Evolutionary conservation across 2,888 invertebrate species (phyloP).

Genomic region (Nemotelus nigrinus): DNA sequence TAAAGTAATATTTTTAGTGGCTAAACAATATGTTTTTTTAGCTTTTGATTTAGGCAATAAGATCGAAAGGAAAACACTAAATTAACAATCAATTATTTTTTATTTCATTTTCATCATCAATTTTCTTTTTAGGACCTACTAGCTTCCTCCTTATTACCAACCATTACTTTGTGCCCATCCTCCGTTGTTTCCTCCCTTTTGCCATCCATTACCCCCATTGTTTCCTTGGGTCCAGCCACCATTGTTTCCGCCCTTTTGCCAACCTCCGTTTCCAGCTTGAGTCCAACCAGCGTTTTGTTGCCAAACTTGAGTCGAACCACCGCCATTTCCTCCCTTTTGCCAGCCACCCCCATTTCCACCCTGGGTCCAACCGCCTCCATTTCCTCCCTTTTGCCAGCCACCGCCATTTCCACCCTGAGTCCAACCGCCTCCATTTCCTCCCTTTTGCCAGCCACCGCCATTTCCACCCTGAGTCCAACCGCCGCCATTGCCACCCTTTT

Average conservation of each 20-base stretch:
- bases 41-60: too few species aligned
- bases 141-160: neutral
- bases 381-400: slow-evolving; percentile 9
- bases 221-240: neutral
- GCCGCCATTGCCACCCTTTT: neutral
- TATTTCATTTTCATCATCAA: too few species aligned
- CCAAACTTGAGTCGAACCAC: slow-evolving; percentile 38
- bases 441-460: neutral
- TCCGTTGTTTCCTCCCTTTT: neutral
- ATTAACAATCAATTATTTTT: too few species aligned
- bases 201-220: neutral
- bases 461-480: too few species aligned
- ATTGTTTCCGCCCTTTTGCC: slow-evolving; percentile 4
- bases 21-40: too few species aligned
- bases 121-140: too few species aligned
- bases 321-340: slow-evolving; percentile 14
- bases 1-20: too few species aligned
- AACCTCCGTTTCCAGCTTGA: neutral
- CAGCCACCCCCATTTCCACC: slow-evolving; percentile 1
- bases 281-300: slow-evolving; percentile 24
- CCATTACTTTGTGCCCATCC: neutral
- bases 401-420: neutral
- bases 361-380: neutral
- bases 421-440: neutral
- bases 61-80: too few species aligned